These are phyloP conservation scores for Dendrolimus kikuchii DNA, from an alignment of 1,140 invertebrate species.

Conservation along the genomic window DNA sequence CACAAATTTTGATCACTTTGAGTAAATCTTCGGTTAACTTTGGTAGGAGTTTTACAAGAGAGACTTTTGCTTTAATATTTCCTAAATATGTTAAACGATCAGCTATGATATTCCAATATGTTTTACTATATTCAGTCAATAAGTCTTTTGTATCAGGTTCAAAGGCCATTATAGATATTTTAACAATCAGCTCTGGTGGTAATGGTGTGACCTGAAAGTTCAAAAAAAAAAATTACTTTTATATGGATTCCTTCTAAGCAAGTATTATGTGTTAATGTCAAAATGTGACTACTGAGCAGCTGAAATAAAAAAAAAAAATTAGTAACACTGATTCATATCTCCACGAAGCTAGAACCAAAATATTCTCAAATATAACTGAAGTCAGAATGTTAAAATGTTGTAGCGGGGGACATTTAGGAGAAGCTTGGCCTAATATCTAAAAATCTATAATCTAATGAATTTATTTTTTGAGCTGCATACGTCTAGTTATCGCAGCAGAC, in stretches of 20 bases:
- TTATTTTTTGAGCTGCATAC: too few species aligned
- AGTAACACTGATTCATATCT: too few species aligned
- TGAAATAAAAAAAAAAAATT: too few species aligned
- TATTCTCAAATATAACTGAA: too few species aligned
- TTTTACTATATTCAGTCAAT: conserved; percentile 42
- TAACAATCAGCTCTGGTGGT: conserved; percentile 44
- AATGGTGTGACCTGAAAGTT: conserved; percentile 27
- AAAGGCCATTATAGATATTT: conserved; percentile 55
- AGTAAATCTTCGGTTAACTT: conserved; percentile 39
- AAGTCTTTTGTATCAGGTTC: conserved; percentile 29
- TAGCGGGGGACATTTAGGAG: too few species aligned
- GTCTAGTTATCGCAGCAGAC: too few species aligned
- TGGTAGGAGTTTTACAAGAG: conserved; percentile 37
- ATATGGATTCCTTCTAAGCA: neutral
- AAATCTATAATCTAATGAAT: too few species aligned
- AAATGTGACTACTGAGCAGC: too few species aligned
- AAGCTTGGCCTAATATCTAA: too few species aligned
- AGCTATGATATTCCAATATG: conserved; percentile 46
- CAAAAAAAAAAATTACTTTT: conserved; percentile 4
- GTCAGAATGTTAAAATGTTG: too few species aligned
- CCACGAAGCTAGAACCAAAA: too few species aligned
- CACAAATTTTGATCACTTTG: conserved; percentile 42
- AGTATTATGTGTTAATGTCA: neutral
- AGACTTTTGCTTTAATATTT: conserved; percentile 30
- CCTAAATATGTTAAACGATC: conserved; percentile 49